Evolutionary conservation across 2,113 vertebrate genomes (phyloP).

Genomic region (Toxotes jaculatrix): DNA sequence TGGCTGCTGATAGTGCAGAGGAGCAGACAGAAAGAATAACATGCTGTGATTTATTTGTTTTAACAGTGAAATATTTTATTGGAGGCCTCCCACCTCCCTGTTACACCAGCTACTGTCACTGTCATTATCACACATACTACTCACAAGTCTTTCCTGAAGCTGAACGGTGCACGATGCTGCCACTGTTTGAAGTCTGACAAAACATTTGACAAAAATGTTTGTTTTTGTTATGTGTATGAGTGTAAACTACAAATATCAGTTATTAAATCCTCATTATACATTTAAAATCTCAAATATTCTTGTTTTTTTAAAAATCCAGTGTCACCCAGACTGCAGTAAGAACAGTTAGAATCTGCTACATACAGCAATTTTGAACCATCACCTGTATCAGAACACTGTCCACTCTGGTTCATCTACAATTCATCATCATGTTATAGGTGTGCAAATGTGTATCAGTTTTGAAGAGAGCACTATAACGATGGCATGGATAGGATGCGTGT

Average conservation of each 20-base stretch:
- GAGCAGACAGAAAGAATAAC: slow-evolving; percentile 78
- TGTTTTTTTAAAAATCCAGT: not conserved
- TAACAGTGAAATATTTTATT: slow-evolving; percentile 73
- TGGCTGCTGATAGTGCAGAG: slow-evolving; percentile 60
- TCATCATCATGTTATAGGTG: slow-evolving; percentile 35
- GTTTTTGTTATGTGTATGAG: no score
- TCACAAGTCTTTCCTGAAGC: not conserved
- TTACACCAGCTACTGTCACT: slow-evolving; percentile 58
- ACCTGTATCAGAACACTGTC: not conserved
- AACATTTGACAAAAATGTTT: not conserved
- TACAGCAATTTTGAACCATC: slow-evolving; percentile 2
- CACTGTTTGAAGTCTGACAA: slow-evolving; percentile 32
- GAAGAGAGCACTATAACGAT: slow-evolving; percentile 38
- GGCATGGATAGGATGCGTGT: slow-evolving; percentile 66
- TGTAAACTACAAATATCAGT: no score
- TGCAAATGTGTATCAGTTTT: slow-evolving; percentile 37
- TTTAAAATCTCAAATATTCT: no score
- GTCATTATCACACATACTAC: no score
- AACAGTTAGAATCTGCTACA: not conserved
- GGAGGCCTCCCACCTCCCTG: slow-evolving; percentile 51
- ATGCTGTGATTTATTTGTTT: slow-evolving; percentile 75
- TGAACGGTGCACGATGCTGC: not conserved
- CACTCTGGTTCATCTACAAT: slow-evolving; percentile 17
- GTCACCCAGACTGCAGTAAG: not conserved
- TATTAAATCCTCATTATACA: no score